These are phyloP conservation scores for Ophthalmolycus amberensis DNA, from an alignment of 2,113 vertebrate genomes.

Conservation along the genomic window DNA sequence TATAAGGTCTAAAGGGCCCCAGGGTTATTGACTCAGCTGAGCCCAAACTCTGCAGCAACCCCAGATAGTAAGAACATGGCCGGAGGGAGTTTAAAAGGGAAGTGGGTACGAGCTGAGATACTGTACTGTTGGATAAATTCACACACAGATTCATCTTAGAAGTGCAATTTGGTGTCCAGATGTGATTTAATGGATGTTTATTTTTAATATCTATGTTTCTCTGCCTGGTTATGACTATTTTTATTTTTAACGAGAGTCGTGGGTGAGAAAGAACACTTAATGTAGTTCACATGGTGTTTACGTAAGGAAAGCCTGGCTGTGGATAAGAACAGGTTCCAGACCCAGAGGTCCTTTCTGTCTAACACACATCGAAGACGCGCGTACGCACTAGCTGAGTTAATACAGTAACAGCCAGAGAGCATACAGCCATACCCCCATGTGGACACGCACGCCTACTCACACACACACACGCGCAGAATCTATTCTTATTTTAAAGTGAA, in stretches of 20 bases:
- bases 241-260: slow-evolving; percentile 16
- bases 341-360: slow-evolving; percentile 15
- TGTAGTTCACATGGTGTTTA: slow-evolving; percentile 66
- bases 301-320: slow-evolving; percentile 62
- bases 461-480: not conserved
- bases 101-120: slow-evolving; percentile 37
- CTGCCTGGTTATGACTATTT: not conserved
- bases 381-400: not conserved
- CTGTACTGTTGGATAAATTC: not conserved
- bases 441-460: not conserved
- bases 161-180: not conserved
- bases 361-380: not conserved
- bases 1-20: slow-evolving; percentile 44
- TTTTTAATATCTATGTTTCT: slow-evolving; percentile 10
- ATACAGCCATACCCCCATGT: not conserved
- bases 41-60: slow-evolving; percentile 38
- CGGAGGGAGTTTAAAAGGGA: not conserved
- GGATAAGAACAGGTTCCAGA: slow-evolving; percentile 71
- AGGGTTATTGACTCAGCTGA: slow-evolving; percentile 75
- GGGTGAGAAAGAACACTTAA: slow-evolving; percentile 60
- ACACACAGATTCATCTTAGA: slow-evolving; percentile 1
- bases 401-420: not conserved
- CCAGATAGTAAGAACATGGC: slow-evolving; percentile 2
- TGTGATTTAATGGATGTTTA: slow-evolving; percentile 8
- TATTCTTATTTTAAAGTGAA: not conserved